A percentile compares a stretch with the other conserved stretches of the same genome.
phyloP scores from a whole-genome alignment of 2,113 vertebrate species.

The Phaetusa simplex region DNA sequence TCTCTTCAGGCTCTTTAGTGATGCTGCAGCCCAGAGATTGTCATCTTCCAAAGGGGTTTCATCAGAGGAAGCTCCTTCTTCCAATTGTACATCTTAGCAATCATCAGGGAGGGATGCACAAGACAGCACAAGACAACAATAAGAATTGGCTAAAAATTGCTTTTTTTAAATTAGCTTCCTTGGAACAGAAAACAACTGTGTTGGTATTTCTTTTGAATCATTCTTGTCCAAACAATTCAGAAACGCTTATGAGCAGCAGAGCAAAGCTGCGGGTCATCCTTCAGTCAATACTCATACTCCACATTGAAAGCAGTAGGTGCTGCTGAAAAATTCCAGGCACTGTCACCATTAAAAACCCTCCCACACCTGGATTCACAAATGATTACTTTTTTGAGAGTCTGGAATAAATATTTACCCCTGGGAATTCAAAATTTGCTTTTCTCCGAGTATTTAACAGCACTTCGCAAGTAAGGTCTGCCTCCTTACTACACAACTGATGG shows the following conservation, averaged over 20 bases:
- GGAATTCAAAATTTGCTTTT: not conserved
- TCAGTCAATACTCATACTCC: not conserved
- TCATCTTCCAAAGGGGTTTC: not conserved
- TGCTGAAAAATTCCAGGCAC: not conserved
- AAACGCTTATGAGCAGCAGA: not conserved
- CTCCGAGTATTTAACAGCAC: not conserved
- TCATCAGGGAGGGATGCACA: not conserved
- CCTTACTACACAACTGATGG: not conserved
- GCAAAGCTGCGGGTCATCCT: not conserved
- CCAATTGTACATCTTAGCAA: not conserved
- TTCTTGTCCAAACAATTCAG: not conserved
- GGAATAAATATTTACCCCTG: not conserved
- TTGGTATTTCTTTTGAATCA: not conserved
- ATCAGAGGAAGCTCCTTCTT: not conserved
- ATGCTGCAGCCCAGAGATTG: not conserved
- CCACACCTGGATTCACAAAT: constrained; percentile 2
- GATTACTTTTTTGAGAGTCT: not conserved
- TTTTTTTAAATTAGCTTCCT: not conserved
- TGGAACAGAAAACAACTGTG: not conserved
- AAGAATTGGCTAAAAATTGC: not conserved
- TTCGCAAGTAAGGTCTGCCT: not conserved
- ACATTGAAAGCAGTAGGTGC: not conserved
- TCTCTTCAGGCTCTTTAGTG: not conserved
- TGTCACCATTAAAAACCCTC: not conserved
- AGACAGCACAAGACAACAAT: not conserved